Evolutionary conservation across 2,113 vertebrate species (phyloP).

Genomic region (Alaudala cheleensis): DNA sequence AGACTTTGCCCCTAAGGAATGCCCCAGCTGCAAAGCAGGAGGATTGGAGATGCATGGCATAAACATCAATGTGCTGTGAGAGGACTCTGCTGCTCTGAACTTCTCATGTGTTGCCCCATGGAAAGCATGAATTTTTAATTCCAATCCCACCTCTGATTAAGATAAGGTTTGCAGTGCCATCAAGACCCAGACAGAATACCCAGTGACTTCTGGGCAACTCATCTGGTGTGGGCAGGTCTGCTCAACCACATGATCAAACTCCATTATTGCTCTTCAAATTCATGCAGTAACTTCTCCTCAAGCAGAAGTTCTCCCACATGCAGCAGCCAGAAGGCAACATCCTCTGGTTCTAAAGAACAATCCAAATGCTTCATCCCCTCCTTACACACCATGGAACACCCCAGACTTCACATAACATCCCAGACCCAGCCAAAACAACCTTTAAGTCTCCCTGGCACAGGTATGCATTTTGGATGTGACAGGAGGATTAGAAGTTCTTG

Average conservation of each 20-base stretch:
- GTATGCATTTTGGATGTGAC: neutral
- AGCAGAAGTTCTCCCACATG: neutral
- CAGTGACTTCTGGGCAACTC: neutral
- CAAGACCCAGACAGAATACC: neutral
- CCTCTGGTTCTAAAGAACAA: neutral
- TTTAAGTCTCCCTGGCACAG: neutral
- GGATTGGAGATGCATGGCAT: neutral
- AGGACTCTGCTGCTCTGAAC: neutral
- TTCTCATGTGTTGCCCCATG: neutral
- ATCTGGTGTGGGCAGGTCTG: neutral
- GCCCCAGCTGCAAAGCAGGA: neutral
- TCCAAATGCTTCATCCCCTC: neutral
- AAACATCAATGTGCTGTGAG: neutral
- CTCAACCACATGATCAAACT: neutral
- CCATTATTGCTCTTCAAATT: neutral
- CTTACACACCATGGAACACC: neutral
- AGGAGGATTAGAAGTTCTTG: neutral
- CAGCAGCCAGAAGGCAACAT: neutral
- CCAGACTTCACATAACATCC: fast-evolving
- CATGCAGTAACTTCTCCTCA: neutral
- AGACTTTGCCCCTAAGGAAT: neutral
- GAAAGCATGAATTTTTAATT: neutral
- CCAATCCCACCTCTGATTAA: neutral
- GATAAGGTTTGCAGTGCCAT: neutral
- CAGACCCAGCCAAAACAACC: neutral